phyloP scores from a whole-genome alignment of 2,888 invertebrate species.

The Vanessa cardui region DNA sequence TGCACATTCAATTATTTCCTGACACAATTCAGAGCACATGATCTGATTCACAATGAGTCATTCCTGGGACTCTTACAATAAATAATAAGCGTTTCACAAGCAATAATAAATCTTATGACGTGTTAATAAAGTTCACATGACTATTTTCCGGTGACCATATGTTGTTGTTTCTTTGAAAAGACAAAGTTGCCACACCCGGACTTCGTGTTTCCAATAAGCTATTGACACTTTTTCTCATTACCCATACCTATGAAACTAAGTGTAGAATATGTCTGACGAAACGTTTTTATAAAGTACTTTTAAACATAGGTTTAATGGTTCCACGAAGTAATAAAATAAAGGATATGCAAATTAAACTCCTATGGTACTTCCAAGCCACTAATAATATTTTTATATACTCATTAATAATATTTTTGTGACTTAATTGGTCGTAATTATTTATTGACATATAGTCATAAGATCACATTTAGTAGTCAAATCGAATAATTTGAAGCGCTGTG shows the following conservation, averaged over 20 bases:
- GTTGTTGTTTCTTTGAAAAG: slow-evolving; percentile 29
- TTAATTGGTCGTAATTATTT: no score
- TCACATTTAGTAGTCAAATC: no score
- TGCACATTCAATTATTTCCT: slow-evolving; percentile 29
- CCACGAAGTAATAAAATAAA: neutral
- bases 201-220: slow-evolving; percentile 28
- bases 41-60: slow-evolving; percentile 36
- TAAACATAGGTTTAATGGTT: neutral
- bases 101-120: slow-evolving; percentile 3
- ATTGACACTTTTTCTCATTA: slow-evolving; percentile 17
- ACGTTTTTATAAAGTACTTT: neutral
- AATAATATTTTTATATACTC: no score
- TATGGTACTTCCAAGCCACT: neutral
- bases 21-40: slow-evolving; percentile 34
- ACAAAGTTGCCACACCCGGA: slow-evolving; percentile 19
- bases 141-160: neutral
- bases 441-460: no score
- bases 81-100: neutral
- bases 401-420: no score
- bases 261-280: neutral
- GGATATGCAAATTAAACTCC: neutral
- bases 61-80: slow-evolving; percentile 27
- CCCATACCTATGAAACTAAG: slow-evolving; percentile 22
- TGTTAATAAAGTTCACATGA: neutral
- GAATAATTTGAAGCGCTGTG: no score